These are phyloP conservation scores for Drosophila fulvimacula DNA, from an alignment of 2,888 invertebrate species.

Conservation along the genomic window DNA sequence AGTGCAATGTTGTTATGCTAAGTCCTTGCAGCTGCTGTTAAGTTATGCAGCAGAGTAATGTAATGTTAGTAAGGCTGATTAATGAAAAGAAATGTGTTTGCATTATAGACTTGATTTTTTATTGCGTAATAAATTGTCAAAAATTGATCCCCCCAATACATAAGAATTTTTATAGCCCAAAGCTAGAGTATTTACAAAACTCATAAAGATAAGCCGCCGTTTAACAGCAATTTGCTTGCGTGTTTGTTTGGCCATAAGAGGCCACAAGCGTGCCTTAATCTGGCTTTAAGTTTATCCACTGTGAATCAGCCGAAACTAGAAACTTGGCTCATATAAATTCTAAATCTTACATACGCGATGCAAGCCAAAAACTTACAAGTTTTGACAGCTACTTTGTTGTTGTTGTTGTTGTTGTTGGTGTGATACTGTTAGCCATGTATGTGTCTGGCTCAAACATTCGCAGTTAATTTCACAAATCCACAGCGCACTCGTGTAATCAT, in stretches of 20 bases:
- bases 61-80: background rate
- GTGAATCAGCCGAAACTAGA: constrained; percentile 10
- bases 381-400: constrained; percentile 27
- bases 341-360: constrained; percentile 20
- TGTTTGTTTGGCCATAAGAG: background rate
- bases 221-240: constrained; percentile 13
- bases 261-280: constrained; percentile 32
- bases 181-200: background rate
- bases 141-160: background rate
- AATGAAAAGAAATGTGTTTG: background rate
- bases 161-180: background rate
- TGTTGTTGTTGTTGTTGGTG: background rate
- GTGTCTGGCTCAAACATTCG: constrained; percentile 27
- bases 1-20: background rate
- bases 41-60: background rate
- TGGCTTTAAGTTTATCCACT: constrained; percentile 37
- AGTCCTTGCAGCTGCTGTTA: background rate
- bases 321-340: constrained; percentile 21
- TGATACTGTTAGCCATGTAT: background rate
- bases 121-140: background rate
- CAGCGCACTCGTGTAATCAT: constrained; percentile 56
- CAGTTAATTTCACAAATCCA: constrained; percentile 58
- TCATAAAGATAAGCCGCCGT: constrained; percentile 1
- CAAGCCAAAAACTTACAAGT: constrained; percentile 24
- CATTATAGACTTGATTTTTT: background rate